Base-by-base conservation (phyloP, 2,113 vertebrate species). In the Sardina pilchardus region DNA sequence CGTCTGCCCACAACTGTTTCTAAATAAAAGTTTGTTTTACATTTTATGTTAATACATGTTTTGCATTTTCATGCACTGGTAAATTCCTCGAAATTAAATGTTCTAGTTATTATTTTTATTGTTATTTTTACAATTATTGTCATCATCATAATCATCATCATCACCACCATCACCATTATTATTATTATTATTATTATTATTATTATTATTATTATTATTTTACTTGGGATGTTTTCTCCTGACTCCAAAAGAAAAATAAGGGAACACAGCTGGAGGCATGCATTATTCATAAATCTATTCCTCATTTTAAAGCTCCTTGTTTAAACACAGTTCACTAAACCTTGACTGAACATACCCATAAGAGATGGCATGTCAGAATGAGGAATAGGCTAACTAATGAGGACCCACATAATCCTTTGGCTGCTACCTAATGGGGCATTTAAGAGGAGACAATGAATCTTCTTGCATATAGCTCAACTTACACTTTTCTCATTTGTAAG, bases 371-470 rank as follows among this genome's bases (percentile, higher is more conserved):
- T 91, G 93, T 93, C 94, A 94, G 89, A 85, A 84, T 94, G 93
- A 94, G 92, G 90, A 94, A 94, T 92, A 91, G 91, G 84, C 85
- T 89, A 87, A 92, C 93, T 94, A 95, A 95, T 93, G 94, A 95
- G 92, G 86, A 92, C 91, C 89, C 92, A 92, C 93, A 94, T 93
- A 94, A 94, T 94, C 93, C 93, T 94, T 93, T 94, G 93, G 91
- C 92, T 94, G 87, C 34, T 85, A 91, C 91, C 91, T 94, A 95
- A 95, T 95, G 93, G 94, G 92, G 92, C 95, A 94, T 95, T 95
- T 93, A 94, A 93, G 92, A 90, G 89, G 92, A 94, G 95, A 93
- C 93, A 93, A 94, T 95, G 92, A 92, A 94, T 95, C 93, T 94
- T 94, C 89, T 91, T 87, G 90, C 89, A 92, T 91, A 90, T 92